Conservation (phyloP, 2,113 vertebrate species). For the Calidris pugnax region DNA sequence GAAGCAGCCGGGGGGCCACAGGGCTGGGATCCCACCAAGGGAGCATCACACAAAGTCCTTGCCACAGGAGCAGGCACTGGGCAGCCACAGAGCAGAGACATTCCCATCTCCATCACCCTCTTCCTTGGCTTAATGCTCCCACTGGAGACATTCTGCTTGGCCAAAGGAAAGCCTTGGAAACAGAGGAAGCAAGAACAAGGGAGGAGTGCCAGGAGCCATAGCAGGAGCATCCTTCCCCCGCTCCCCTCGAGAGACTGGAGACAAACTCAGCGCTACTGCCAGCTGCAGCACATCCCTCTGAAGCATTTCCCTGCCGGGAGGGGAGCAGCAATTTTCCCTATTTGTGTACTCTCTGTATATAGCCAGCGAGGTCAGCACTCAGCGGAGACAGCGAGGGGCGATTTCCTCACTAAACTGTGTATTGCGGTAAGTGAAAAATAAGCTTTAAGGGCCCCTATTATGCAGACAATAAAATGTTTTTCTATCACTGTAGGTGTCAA, state of each 20-base stretch:
- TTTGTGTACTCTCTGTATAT: not conserved
- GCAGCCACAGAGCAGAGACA: not conserved
- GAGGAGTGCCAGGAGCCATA: not conserved
- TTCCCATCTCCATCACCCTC: not conserved
- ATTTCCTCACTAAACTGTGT: not conserved
- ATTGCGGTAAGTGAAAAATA: conserved; percentile 10
- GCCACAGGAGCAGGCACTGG: fast-evolving
- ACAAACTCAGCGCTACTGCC: not conserved
- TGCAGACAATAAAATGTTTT: conserved; percentile 30
- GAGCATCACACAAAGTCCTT: not conserved
- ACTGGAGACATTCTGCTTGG: not conserved
- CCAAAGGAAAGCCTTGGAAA: not conserved
- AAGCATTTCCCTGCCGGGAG: not conserved
- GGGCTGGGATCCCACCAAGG: fast-evolving
- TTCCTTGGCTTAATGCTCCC: not conserved
- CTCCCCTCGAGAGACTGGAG: not conserved
- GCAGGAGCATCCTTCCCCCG: not conserved
- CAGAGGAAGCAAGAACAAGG: not conserved
- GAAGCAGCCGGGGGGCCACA: fast-evolving
- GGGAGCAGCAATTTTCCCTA: not conserved
- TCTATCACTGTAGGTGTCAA: not conserved
- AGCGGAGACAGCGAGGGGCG: not conserved
- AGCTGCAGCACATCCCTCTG: not conserved
- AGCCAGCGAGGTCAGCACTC: not conserved
- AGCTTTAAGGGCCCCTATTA: not conserved